Base-by-base conservation (phyloP, 2,888 invertebrate species). In the Acanthococcus lagerstroemiae region DNA sequence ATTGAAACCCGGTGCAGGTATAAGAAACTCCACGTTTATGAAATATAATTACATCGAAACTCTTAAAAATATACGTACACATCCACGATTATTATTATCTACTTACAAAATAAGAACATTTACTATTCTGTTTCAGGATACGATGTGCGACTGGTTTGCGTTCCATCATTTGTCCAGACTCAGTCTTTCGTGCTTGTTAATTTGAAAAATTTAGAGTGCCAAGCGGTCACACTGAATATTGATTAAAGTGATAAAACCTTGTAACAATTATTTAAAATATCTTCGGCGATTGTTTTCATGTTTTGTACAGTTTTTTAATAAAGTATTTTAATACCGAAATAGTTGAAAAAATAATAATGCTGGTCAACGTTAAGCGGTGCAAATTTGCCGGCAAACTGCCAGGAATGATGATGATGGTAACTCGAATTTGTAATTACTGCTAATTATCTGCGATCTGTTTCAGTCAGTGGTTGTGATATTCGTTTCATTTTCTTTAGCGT, bases 81-180 rank as follows among this genome's bases (percentile, higher is more conserved):
- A 37, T 21, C 50, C 56, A 73, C n/a, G n/a, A n/a, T n/a, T n/a
- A n/a, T n/a, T n/a, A n/a, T n/a, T n/a, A n/a, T n/a, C n/a, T n/a
- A n/a, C n/a, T n/a, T n/a, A n/a, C n/a, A n/a, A n/a, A n/a, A n/a
- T n/a, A n/a, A n/a, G n/a, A n/a, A n/a, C n/a, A n/a, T 45, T 45
- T 45, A 45, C 24, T 52, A 15, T 52, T 63, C 71, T 73, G 71
- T 79, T 81, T 72, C 73, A 83, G 87, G 84, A 65, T 57, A 67
- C 75, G 76, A 74, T 68, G 84, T 88, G 4, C 80, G 89, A 69
- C 76, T 94, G 17, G 81, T 94, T 45, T 87, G 87, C 71, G 77
- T 95, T 67, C 95, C 95, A 17, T 83, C 84, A 72, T 95, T 95
- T 78, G 82, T 82, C 68, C 78, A 80, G 68, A 84, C 86, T 1